phyloP scores from a whole-genome alignment of 2,113 vertebrate genomes.

The Patagioenas fasciata region DNA sequence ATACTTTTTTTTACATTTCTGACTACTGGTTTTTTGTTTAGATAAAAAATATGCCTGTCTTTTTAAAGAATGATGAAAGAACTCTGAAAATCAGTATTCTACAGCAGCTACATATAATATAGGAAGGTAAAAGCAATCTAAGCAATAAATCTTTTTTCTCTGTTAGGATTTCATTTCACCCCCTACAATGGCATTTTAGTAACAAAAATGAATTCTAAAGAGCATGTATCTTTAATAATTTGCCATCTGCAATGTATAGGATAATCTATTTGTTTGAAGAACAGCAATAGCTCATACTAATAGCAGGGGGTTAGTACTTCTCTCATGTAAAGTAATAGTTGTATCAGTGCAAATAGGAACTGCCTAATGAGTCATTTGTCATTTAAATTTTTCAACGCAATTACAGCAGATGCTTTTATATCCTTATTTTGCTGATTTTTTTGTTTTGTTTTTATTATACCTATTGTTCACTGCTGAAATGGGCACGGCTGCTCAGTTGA shows the following conservation, averaged over 20 bases:
- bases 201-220: background rate
- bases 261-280: background rate
- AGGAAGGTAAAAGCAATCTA: background rate
- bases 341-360: background rate
- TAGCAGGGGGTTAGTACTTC: background rate
- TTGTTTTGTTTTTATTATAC: background rate
- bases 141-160: background rate
- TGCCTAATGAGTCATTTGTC: conserved; percentile 41
- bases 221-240: conserved; percentile 8
- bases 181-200: background rate
- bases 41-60: background rate
- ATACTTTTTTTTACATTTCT: background rate
- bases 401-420: conserved; percentile 5
- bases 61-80: background rate
- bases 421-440: background rate
- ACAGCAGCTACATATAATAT: background rate
- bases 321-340: background rate
- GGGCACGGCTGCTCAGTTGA: background rate
- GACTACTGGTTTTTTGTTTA: background rate
- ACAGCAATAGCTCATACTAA: background rate
- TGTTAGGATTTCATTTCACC: background rate
- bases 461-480: conserved; percentile 30
- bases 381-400: background rate
- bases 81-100: background rate
- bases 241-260: background rate